Evolutionary conservation across 2,113 vertebrate genomes (phyloP), one percentile per base, ranked within the genome.

Genomic region (Climacteris rufus): DNA sequence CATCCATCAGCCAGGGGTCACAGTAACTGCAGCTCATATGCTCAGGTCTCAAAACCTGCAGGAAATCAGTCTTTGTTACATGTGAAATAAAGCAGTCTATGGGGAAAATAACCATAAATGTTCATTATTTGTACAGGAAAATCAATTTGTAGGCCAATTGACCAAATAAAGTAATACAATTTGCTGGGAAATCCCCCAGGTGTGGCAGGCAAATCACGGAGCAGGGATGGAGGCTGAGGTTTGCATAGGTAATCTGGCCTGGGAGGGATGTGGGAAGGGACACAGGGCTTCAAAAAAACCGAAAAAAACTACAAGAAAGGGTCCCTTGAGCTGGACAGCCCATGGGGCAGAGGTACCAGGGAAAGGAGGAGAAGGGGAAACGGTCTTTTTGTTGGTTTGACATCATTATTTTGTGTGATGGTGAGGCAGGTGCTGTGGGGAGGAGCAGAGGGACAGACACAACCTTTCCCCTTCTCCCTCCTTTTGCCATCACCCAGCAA

Each of bases 61-160:
- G 96, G 94, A 96, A 97, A 97, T 97, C 96, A 86, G 91, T 96
- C 95, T 96, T 96, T 94, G 94, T 97, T 97, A 94, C 82, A 88
- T 44, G 90, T 96, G 94, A 97, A 98, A 97, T 97, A 97, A 96
- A 97, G 96, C 90, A 94, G 97, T 96, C 97, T 97, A 42, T 95
- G 93, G 97, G 97, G 97, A 97, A 97, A 97, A 97, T 98, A 98
- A 97, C 97, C 97, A 98, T 98, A 97, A 97, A 98, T 97, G 97
- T 98, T 98, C 97, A 98, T 98, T 97, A 97, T 98, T 98, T 97
- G 97, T 97, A 97, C 97, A 97, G 97, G 97, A 98, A 98, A 98
- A 97, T 98, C 97, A 97, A 98, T 98, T 97, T 97, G 97, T 95
- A 96, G 97, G 96, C 96, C 96, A 97, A 97, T 97, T 98, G 97